Evolutionary conservation across 1,140 invertebrate genomes (phyloP).

Genomic region (Drosophila ohnishii): DNA sequence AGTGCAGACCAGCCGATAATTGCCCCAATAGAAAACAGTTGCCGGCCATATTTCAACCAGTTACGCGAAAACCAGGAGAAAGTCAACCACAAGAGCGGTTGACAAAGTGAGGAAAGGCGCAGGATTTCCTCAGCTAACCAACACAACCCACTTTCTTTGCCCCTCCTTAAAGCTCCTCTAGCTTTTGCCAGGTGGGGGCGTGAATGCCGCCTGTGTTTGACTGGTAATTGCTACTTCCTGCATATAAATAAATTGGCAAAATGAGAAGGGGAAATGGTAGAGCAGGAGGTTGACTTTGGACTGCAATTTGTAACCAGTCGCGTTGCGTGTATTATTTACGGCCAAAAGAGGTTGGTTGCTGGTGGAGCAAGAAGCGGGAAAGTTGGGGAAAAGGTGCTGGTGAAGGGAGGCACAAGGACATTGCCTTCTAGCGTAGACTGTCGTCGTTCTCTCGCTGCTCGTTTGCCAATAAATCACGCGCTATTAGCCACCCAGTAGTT

Average conservation of each 20-base stretch:
- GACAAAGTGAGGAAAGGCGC: conserved; percentile 43
- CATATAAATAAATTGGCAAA: conserved; percentile 62
- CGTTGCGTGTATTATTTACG: conserved; percentile 79
- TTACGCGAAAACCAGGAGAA: conserved; percentile 23
- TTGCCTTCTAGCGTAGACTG: conserved; percentile 56
- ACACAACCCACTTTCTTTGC: conserved; percentile 2
- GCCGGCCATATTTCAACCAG: conserved; percentile 52
- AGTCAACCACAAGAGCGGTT: conserved; percentile 41
- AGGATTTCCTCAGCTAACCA: conserved; percentile 6
- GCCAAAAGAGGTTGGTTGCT: conserved; percentile 25
- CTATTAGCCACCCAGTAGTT: conserved; percentile 65
- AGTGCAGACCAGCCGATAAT: conserved; percentile 36
- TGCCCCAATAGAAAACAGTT: conserved; percentile 32
- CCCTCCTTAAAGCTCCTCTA: conserved; percentile 1
- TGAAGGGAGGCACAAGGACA: conserved; percentile 29
- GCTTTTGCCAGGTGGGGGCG: conserved; percentile 17
- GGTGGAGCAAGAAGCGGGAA: conserved; percentile 14
- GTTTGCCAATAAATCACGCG: conserved; percentile 77
- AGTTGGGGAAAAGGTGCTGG: background rate
- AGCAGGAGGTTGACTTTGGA: conserved; percentile 52
- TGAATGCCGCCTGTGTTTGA: conserved; percentile 56
- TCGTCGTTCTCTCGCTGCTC: conserved; percentile 47
- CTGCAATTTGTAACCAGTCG: conserved; percentile 76
- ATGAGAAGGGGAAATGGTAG: conserved; percentile 33
- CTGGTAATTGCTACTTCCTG: conserved; percentile 76